Percentiles rank a stretch among this genome's conserved stretches.
Evolutionary conservation across 2,888 invertebrate genomes (phyloP).

Genomic region (Dynastes maya): DNA sequence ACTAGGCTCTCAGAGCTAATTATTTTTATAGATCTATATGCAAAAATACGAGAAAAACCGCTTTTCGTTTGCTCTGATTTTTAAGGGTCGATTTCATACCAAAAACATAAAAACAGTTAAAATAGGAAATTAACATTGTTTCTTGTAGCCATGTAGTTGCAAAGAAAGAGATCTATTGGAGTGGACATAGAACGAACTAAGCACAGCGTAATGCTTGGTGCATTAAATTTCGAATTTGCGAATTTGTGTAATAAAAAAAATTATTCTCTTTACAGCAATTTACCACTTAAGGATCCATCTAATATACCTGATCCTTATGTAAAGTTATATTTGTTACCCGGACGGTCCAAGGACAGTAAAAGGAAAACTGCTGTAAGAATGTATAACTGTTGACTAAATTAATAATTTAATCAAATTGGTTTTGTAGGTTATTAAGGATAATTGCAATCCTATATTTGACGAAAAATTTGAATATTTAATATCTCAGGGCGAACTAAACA

Average conservation of each 20-base stretch:
- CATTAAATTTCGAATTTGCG: too few relatives aligned
- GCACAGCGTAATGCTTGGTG: too few relatives aligned
- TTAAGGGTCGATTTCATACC: too few relatives aligned
- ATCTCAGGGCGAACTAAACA: slow-evolving; percentile 84
- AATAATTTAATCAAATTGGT: slow-evolving; percentile 15
- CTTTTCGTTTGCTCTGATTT: too few relatives aligned
- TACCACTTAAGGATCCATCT: slow-evolving; percentile 85
- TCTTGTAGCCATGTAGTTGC: not conserved
- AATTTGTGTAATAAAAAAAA: too few relatives aligned
- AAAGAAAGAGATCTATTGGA: too few relatives aligned
- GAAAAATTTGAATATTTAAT: slow-evolving; percentile 93
- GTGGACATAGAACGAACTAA: too few relatives aligned
- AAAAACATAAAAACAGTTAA: too few relatives aligned
- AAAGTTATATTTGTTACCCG: slow-evolving; percentile 89
- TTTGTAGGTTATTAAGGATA: slow-evolving; percentile 83
- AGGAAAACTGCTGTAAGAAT: slow-evolving; percentile 83
- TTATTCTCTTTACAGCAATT: slow-evolving; percentile 73
- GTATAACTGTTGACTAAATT: not conserved
- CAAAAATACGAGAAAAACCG: too few relatives aligned
- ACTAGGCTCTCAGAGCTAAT: too few relatives aligned
- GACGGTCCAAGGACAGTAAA: slow-evolving; percentile 88
- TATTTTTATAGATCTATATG: too few relatives aligned
- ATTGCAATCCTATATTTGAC: slow-evolving; percentile 92
- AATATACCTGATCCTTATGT: slow-evolving; percentile 94
- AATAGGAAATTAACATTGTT: too few relatives aligned